Base-by-base conservation (phyloP, 2,797 vertebrate genomes). In the Hybognathus amarus region DNA sequence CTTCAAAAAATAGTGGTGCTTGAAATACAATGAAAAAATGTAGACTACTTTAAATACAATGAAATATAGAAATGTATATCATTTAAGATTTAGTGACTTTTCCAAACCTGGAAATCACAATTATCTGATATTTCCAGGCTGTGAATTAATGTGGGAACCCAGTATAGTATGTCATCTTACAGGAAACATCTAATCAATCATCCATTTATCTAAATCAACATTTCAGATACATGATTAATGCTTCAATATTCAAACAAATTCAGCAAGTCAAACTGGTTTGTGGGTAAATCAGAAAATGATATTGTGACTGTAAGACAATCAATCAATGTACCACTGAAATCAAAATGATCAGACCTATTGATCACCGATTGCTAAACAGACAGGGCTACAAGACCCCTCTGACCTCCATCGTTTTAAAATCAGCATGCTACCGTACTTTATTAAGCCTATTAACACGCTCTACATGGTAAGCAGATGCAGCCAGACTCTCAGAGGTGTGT, bases 401-500 rank as follows among this genome's bases (percentile, higher is more conserved):
- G 71, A 76, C 81, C 64, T 54, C 61, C 30, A 2, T 59, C 50
- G 11, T 38, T 73, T 13, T 36, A 59, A 75, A 50, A 50, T 45
- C 64, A 59, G 40, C 6, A 6, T 2, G 27, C 45, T 33, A 45
- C 52, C 15, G n/a, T 54, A 70, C 75, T 63, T 42, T 27, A 50
- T 70, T 71, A 77, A 77, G 71, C 73, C 71, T n/a, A 76, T 82
- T 75, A 68, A 82, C 70, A 75, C 45, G 3, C 64, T 83, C 27
- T 27, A 70, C 82, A 61, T 50, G 38, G 63, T 64, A 83, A 56
- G 81, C 47, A 82, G 70, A 68, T 82, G 69, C 80, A 66, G 80
- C 45, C 71, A 66, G 80, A 54, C 71, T 30, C 70, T 64, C 59
- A 66, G 56, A 47, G 50, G 38, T 70, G 64, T 69, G 82, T 61